These are phyloP conservation scores for Oenanthe oenanthe DNA, from an alignment of 2,113 vertebrate genomes.

Conservation along the genomic window DNA sequence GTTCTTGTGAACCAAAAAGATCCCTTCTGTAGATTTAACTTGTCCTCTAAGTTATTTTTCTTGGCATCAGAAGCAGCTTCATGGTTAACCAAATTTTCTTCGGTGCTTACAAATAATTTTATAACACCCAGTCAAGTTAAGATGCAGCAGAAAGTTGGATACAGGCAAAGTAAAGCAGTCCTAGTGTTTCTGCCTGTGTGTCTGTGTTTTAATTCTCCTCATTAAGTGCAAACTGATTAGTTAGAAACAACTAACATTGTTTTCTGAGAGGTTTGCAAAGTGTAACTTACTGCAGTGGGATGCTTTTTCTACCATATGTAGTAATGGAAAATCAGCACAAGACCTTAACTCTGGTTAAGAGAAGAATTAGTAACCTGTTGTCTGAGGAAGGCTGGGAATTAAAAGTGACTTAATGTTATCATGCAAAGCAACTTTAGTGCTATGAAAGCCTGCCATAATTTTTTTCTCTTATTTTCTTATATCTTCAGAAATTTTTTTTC, in stretches of 20 bases:
- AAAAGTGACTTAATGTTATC: not conserved
- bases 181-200: not conserved
- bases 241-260: not conserved
- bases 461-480: not conserved
- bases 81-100: not conserved
- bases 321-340: not conserved
- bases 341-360: not conserved
- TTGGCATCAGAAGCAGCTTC: not conserved
- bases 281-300: not conserved
- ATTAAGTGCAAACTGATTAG: not conserved
- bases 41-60: not conserved
- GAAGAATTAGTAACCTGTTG: not conserved
- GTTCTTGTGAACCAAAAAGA: not conserved
- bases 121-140: accelerated
- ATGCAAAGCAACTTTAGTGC: not conserved
- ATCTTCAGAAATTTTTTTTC: not conserved
- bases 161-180: not conserved
- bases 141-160: not conserved
- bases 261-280: not conserved
- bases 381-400: not conserved
- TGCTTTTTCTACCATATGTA: not conserved
- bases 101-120: not conserved
- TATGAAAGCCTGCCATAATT: not conserved
- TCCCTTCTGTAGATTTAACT: not conserved
- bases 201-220: not conserved